A percentile compares a stretch with the other conserved stretches of the same genome.
Evolutionary conservation across 1,140 invertebrate genomes (phyloP).

Genomic region (Caenorhabditis tropicalis): DNA sequence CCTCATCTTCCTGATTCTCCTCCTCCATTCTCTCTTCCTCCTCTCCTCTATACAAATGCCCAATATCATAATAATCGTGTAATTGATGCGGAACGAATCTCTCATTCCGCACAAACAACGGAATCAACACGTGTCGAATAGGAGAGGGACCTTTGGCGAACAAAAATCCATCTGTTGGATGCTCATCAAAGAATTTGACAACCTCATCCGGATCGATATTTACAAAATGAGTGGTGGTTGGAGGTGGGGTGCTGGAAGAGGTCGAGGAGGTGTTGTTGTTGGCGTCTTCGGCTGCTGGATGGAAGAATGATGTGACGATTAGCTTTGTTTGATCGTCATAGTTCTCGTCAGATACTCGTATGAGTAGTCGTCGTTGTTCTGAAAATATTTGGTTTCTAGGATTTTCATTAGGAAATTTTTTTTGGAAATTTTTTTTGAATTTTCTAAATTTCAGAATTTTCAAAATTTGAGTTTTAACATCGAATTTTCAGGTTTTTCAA

Average conservation of each 20-base stretch:
- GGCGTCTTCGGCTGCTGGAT: neutral
- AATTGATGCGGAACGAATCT: neutral
- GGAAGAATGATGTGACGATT: slow-evolving; percentile 23
- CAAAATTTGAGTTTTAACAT: neutral
- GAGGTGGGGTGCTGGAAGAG: neutral
- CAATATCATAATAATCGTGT: slow-evolving; percentile 27
- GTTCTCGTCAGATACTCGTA: slow-evolving; percentile 34
- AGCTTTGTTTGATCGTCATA: slow-evolving; percentile 29
- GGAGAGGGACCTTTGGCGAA: neutral
- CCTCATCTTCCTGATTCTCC: neutral
- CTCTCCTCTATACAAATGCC: neutral
- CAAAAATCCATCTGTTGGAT: neutral
- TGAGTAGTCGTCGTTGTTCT: slow-evolving; percentile 40
- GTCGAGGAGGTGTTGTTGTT: neutral
- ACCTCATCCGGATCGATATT: slow-evolving; percentile 1
- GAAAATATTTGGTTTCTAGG: neutral
- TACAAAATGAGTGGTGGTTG: slow-evolving; percentile 5
- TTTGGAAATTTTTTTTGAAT: neutral
- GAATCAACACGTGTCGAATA: slow-evolving; percentile 1
- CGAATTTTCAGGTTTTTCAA: too few relatives aligned
- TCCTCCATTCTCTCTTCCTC: neutral
- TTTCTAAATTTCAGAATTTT: neutral
- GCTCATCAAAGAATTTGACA: slow-evolving; percentile 16
- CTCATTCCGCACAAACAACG: slow-evolving; percentile 1
- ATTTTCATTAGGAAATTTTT: neutral